Evolutionary conservation across 2,888 invertebrate species (phyloP), one percentile per base, ranked within the genome.

Genomic region (Papilio protenor): DNA sequence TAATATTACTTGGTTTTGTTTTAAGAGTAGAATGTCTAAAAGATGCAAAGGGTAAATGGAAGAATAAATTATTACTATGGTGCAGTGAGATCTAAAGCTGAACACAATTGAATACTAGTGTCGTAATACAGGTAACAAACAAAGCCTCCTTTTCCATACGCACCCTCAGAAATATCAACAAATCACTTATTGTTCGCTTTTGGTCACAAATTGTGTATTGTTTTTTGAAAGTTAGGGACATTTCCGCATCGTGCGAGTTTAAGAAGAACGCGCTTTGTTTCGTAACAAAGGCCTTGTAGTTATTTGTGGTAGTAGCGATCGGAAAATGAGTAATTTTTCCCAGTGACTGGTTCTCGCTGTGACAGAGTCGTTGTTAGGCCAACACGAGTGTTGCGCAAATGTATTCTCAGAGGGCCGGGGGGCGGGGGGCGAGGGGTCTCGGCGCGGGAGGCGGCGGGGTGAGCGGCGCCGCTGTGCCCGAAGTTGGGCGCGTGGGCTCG

Each of bases 401-500:
- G 94, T 94, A 94, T 93, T 94, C 94, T 93, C 92, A 85, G 88
- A 89, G 92, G 94, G 90, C 89, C 86, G 81, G 80, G 81, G 79
- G 21, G n/a, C 10, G 2, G 18, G 77, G 80, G 33, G 5, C 33
- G 33, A 33, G 33, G 33, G 83, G 76, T 79, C 82, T 86, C 8
- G 86, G 87, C 84, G 86, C 86, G 84, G 80, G 79, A 77, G 85
- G 85, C 84, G 83, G 85, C 66, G 77, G 70, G 87, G 27, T 61
- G 61, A 27, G 84, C 86, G 88, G 87, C 88, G 89, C 91, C 91
- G 90, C 90, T 89, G 93, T 90, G 94, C 92, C 91, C 90, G 93
- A 94, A 94, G 94, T 94, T 94, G 93, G 94, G 94, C 94, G 93
- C 94, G 92, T 94, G 93, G 93, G 91, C 93, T 89, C 85, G 82